Evolutionary conservation across 2,888 invertebrate genomes (phyloP), one percentile per base, ranked within the genome.

Genomic region (Ariolimax columbianus): DNA sequence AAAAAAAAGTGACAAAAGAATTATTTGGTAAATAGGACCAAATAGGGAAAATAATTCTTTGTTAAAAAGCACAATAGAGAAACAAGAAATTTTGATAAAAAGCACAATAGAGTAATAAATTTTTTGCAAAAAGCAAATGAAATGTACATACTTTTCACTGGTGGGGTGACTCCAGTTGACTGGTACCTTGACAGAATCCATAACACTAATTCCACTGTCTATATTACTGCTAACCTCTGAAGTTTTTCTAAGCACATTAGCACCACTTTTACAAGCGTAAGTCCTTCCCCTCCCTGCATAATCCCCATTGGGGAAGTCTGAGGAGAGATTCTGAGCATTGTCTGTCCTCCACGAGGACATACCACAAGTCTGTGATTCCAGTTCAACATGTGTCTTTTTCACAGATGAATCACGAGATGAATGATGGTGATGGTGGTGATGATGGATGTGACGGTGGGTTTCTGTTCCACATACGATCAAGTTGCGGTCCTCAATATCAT

Each of bases 401-500:
- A 88, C 40, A 89, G 77, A 75, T 26, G 78, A 85, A 36, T 89
- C 89, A 88, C 95, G 95, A 88, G 96, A 95, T 90, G 95, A 95
- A 86, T 96, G 94, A 83, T 93, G 93, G 85, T 93, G 93, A 85
- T 93, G 92, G 83, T 93, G 93, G 86, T 93, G 93, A 84, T 92
- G 91, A 86, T 92, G 92, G 51, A 92, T 91, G 85, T 93, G 92
- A 81, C 90, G 91, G 86, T 91, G 91, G 14, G 89, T 90, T 84
- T 91, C 91, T 59, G 89, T 89, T 51, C 83, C 86, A 43, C 83
- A 80, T 70, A 86, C 47, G 26, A 87, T 66, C 51, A 84, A 11
- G 59, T 88, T 88, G 84, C 91, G 91, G 81, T 92, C 92, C 72
- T 91, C 92, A 40, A 92, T 88, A 94, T 97, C 97, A 6, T 96